Percentiles rank a stretch among this genome's conserved stretches.
phyloP scores from a whole-genome alignment of 35 echinoderm and acorn worm genomes.

The Ptychodera flava region DNA sequence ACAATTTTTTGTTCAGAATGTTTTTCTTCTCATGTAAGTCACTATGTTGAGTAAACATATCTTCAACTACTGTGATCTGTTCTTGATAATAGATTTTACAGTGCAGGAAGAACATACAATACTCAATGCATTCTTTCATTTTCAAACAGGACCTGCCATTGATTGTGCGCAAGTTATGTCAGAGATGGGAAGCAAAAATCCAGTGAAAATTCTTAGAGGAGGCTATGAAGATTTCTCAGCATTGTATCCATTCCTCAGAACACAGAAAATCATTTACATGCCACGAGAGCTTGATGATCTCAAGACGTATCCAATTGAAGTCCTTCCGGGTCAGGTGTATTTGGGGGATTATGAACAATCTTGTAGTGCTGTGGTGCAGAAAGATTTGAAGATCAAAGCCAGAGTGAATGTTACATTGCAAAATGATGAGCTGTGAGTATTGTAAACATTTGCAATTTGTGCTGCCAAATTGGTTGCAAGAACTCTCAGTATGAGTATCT shows the following conservation, averaged over 20 bases:
- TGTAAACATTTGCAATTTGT: too few relatives aligned
- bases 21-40: too few relatives aligned
- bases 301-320: constrained; percentile 81
- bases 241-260: constrained; percentile 86
- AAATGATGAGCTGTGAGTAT: neutral
- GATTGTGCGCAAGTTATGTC: constrained; percentile 79
- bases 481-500: neutral
- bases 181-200: constrained; percentile 83
- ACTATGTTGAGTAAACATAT: too few relatives aligned
- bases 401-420: constrained; percentile 26
- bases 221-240: constrained; percentile 98
- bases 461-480: constrained; percentile 22
- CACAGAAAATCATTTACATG: constrained; percentile 98
- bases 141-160: constrained; percentile 50
- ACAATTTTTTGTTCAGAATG: too few relatives aligned
- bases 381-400: constrained; percentile 89
- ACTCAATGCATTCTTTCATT: too few relatives aligned
- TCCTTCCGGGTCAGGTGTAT: constrained; percentile 82
- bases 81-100: too few relatives aligned
- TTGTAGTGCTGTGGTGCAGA: constrained; percentile 48
- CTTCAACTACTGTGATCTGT: too few relatives aligned
- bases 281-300: constrained; percentile 79
- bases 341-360: constrained; percentile 65
- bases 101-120: too few relatives aligned
- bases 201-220: constrained; percentile 76